Percentiles rank a stretch among this genome's conserved stretches.
Evolutionary conservation across 2,113 vertebrate species (phyloP).

Genomic region (Ameiurus melas): DNA sequence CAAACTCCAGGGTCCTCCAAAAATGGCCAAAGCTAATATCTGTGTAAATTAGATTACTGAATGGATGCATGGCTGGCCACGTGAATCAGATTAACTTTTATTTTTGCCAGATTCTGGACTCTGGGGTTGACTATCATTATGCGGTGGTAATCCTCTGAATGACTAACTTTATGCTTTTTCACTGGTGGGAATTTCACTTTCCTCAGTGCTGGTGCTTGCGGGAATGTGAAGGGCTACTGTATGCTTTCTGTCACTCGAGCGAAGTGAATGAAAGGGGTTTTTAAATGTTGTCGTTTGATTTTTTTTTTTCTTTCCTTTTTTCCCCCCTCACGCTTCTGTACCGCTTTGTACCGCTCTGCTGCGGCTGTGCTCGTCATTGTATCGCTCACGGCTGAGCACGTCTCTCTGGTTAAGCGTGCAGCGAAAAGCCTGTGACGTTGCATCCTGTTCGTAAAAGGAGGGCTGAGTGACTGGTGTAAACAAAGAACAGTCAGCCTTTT

Average conservation of each 20-base stretch:
- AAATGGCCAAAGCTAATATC: neutral
- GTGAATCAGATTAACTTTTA: slow-evolving; percentile 12
- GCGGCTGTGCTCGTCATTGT: neutral
- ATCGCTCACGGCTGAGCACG: neutral
- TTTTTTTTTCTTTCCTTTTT: neutral
- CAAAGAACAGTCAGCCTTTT: slow-evolving; percentile 2
- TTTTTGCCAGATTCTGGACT: neutral
- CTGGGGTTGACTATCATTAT: neutral
- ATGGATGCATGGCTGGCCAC: neutral
- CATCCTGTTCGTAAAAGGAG: slow-evolving; percentile 41
- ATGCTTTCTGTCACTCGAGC: slow-evolving; percentile 46
- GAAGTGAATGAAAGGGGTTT: slow-evolving; percentile 6
- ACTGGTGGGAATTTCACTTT: neutral
- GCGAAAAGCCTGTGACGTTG: slow-evolving; percentile 10
- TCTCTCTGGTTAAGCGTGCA: neutral
- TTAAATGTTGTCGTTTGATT: neutral
- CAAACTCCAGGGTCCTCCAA: neutral
- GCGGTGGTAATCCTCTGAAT: neutral
- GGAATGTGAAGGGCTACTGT: slow-evolving; percentile 60
- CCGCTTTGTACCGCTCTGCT: neutral
- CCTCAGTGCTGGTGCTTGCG: slow-evolving; percentile 38
- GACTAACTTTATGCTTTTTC: neutral
- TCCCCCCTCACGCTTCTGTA: neutral
- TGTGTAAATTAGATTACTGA: slow-evolving; percentile 10
- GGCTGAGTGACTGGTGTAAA: slow-evolving; percentile 13